Conservation (phyloP, 2,888 invertebrate genomes). For the Drosophila sordidapex region DNA sequence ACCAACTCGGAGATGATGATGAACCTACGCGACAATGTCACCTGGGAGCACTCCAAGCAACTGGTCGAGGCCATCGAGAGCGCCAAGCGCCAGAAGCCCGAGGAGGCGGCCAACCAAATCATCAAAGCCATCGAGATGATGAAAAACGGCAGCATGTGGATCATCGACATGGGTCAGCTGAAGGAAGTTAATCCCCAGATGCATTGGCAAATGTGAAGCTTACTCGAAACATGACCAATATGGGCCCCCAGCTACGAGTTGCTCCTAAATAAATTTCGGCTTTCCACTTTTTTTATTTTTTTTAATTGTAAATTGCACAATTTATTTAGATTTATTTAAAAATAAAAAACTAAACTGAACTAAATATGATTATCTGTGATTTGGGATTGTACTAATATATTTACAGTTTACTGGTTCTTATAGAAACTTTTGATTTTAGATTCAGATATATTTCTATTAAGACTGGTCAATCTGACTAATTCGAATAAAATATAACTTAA, state of each 20-base stretch:
- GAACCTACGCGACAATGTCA: constrained; percentile 79
- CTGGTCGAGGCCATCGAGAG: constrained; percentile 72
- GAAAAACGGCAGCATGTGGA: constrained; percentile 83
- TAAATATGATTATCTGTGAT: background rate
- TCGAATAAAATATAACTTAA: background rate
- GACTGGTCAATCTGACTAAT: too few relatives aligned
- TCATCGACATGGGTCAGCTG: constrained; percentile 77
- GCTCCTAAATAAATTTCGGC: background rate
- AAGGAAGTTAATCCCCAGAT: constrained; percentile 77
- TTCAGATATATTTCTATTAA: background rate
- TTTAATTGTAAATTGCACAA: background rate
- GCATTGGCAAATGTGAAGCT: constrained; percentile 76
- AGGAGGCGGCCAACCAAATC: constrained; percentile 78
- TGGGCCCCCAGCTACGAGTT: background rate
- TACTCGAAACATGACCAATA: background rate
- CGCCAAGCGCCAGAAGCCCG: constrained; percentile 80
- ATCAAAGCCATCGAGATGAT: constrained; percentile 79
- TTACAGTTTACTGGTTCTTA: background rate
- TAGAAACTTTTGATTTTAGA: background rate
- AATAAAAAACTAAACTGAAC: too few relatives aligned
- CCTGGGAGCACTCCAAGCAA: constrained; percentile 74
- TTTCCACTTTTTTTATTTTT: background rate
- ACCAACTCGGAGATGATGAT: constrained; percentile 82
- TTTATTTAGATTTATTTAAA: too few relatives aligned
- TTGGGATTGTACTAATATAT: background rate